A percentile compares a stretch with the other conserved stretches of the same genome.
phyloP scores from a whole-genome alignment of 1,140 invertebrate species.

The Euschistus heros region DNA sequence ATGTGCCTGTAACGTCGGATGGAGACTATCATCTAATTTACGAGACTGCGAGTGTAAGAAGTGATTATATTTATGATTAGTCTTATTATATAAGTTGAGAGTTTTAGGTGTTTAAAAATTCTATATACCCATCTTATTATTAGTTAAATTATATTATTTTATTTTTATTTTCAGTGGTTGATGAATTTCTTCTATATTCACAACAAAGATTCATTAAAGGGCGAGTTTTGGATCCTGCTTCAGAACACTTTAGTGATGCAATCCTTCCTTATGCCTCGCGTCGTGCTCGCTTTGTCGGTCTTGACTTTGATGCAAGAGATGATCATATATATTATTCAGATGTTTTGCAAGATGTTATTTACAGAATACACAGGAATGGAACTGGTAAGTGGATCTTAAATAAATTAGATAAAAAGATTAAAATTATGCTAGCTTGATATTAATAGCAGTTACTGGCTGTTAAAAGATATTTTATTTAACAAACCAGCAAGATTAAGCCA shows the following conservation, averaged over 20 bases:
- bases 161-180: constrained; percentile 45
- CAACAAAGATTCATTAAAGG: constrained; percentile 95
- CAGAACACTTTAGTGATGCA: constrained; percentile 86
- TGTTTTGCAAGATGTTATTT: constrained; percentile 93
- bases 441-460: too few relatives aligned
- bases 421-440: too few relatives aligned
- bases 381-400: constrained; percentile 49
- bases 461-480: too few relatives aligned
- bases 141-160: background rate
- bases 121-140: background rate
- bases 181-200: constrained; percentile 93
- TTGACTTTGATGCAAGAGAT: constrained; percentile 88
- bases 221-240: constrained; percentile 78
- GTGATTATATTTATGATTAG: too few relatives aligned
- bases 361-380: constrained; percentile 78
- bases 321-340: constrained; percentile 95
- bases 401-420: too few relatives aligned
- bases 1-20: constrained; percentile 91
- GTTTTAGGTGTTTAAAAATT: too few relatives aligned
- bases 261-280: constrained; percentile 82
- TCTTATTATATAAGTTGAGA: too few relatives aligned
- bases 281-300: constrained; percentile 87
- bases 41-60: constrained; percentile 64
- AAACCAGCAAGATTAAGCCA: too few relatives aligned
- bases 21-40: constrained; percentile 59